Evolutionary conservation across 2,113 vertebrate species (phyloP).

Genomic region (Aleadryas rufinucha): DNA sequence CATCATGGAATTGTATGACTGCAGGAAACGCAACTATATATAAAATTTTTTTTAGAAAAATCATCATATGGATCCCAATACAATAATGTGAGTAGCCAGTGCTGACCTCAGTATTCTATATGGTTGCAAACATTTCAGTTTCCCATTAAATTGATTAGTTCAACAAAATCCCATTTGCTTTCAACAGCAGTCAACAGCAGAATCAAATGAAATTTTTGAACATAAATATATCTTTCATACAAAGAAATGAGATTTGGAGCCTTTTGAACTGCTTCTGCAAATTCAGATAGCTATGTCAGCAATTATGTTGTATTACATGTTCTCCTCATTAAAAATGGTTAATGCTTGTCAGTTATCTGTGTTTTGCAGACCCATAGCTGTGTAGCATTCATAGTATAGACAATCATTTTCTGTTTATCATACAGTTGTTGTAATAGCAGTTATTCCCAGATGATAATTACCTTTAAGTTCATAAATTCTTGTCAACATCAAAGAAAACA

Average conservation of each 20-base stretch:
- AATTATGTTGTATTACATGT: background rate
- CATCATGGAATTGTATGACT: background rate
- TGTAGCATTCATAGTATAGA: background rate
- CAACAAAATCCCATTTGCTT: background rate
- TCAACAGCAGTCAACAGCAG: background rate
- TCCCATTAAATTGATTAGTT: background rate
- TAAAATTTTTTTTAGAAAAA: too few relatives aligned
- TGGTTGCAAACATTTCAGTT: accelerated
- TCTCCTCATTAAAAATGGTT: background rate
- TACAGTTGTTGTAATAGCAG: background rate
- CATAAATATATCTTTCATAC: background rate
- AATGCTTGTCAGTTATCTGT: background rate
- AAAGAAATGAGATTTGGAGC: background rate
- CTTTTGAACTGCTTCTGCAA: background rate
- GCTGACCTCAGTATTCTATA: background rate
- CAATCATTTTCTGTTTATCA: background rate
- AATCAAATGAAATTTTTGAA: background rate
- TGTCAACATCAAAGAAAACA: background rate
- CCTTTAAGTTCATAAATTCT: background rate
- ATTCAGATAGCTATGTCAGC: background rate
- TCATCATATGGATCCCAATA: background rate
- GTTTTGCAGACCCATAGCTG: background rate
- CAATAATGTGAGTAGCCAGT: background rate
- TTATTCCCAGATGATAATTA: background rate
- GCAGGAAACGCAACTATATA: background rate